Conservation (phyloP, 2,888 invertebrate species). For the Drosophila colorata region DNA sequence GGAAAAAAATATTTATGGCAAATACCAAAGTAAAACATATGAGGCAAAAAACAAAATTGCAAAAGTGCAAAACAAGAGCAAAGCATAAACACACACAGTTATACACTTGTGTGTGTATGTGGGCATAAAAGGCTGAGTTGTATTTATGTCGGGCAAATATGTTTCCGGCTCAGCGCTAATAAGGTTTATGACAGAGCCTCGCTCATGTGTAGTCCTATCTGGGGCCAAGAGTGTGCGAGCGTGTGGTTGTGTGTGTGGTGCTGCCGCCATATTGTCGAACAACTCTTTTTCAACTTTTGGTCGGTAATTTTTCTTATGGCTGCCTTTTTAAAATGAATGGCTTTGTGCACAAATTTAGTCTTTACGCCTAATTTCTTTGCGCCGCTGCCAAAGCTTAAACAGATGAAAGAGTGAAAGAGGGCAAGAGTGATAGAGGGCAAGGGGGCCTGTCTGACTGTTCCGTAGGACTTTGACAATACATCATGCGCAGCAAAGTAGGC, state of each 20-base stretch:
- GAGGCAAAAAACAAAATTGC: constrained; percentile 67
- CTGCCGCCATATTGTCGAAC: constrained; percentile 70
- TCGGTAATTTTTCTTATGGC: constrained; percentile 67
- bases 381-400: constrained; percentile 25
- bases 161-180: constrained; percentile 77
- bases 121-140: constrained; percentile 66
- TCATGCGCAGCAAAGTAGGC: constrained; percentile 71
- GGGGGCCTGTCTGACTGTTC: constrained; percentile 6
- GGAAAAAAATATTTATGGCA: constrained; percentile 42
- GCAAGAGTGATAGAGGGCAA: constrained; percentile 1
- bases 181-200: constrained; percentile 73
- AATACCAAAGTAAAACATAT: constrained; percentile 62
- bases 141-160: constrained; percentile 80
- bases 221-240: neutral
- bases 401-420: constrained; percentile 21
- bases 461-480: constrained; percentile 64
- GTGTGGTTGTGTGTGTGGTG: constrained; percentile 14
- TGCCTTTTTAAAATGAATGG: constrained; percentile 75
- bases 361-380: constrained; percentile 77
- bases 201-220: constrained; percentile 26
- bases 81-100: constrained; percentile 9
- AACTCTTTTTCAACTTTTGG: constrained; percentile 69
- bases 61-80: constrained; percentile 71
- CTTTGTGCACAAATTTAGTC: constrained; percentile 75
- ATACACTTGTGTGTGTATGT: constrained; percentile 17